These are phyloP conservation scores for Cinara cedri DNA, from an alignment of 2,888 invertebrate species.

Conservation along the genomic window DNA sequence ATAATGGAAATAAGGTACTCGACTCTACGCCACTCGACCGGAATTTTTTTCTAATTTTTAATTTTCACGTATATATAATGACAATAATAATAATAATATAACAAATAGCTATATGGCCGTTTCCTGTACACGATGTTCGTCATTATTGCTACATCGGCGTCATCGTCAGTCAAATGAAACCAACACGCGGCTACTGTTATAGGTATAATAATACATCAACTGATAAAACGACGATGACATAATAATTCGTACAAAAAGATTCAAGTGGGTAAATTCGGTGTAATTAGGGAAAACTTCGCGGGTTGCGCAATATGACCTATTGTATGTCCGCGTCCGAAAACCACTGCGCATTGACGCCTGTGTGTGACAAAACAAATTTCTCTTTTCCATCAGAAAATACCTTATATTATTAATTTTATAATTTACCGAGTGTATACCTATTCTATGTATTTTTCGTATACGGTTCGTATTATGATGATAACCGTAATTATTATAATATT, in stretches of 20 bases:
- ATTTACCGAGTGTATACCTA: not conserved
- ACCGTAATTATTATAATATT: slow-evolving; percentile 4
- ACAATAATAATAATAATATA: not conserved
- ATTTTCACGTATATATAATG: not conserved
- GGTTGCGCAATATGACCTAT: slow-evolving; percentile 52
- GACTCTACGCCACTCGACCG: not conserved
- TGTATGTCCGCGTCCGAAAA: slow-evolving; percentile 28
- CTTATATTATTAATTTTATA: not conserved
- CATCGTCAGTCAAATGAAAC: not conserved
- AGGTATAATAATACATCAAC: no score
- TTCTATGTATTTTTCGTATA: not conserved
- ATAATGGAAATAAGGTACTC: no score
- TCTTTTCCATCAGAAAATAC: slow-evolving; percentile 27
- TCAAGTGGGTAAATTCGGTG: slow-evolving; percentile 26
- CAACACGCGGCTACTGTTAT: not conserved
- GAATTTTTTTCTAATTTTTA: not conserved
- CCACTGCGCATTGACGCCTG: slow-evolving; percentile 6
- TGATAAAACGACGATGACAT: slow-evolving; percentile 11
- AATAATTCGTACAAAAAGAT: slow-evolving; percentile 22
- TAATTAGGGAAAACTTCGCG: slow-evolving; percentile 46
- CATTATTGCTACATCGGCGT: not conserved
- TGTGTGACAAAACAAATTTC: slow-evolving; percentile 38
- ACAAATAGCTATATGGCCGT: slow-evolving; percentile 17
- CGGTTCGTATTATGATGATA: slow-evolving; percentile 5
- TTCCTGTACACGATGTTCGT: not conserved